Base-by-base conservation (phyloP, 2,888 invertebrate species). In the Ferrisia virgata region DNA sequence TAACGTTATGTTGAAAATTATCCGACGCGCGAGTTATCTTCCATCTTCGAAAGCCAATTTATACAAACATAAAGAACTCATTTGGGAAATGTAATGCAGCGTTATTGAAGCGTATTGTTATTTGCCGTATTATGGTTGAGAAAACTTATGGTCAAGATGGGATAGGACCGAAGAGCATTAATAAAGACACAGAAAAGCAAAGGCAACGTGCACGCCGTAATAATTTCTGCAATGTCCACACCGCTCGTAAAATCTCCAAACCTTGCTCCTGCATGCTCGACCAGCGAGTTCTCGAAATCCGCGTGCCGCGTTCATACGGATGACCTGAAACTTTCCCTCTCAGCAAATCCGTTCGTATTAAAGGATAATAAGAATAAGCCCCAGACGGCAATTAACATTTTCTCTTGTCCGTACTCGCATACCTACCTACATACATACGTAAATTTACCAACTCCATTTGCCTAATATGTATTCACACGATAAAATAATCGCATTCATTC, bases 331-430 rank as follows among this genome's bases (percentile, higher is more conserved):
- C 28, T 53, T 80, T 47, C 79, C 53, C 80, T 80, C 47, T 53
- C 33, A 53, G 18, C 13, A 33, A 47, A 43, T 28, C 58, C 53
- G 80, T 33, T 53, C 25, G 80, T 36, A 80, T 80, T 80, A 80
- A 80, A 80, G 58, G 80, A 80, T 80, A 80, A 53, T 80, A 80
- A 80, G 80, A 80, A 80, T 80, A 80, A 80, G 53, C 80, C 80
- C 80, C 47, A 80, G 80, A 80, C 80, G 80, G 80, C 80, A 80
- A 80, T 80, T 80, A 80, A 80, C 80, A 80, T 80, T 80, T 58
- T 80, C 80, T 53, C 80, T 43, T 80, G 80, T 80, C 80, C 80
- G 53, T 80, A 80, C 47, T 80, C 53, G 80, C 80, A 43, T 64
- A 64, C 31, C 64, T 64, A 64, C 39, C 5, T 5, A 8, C 39